Evolutionary conservation across 2,797 vertebrate genomes (phyloP), one percentile per base, ranked within the genome.

Genomic region (Acanthopagrus latus): DNA sequence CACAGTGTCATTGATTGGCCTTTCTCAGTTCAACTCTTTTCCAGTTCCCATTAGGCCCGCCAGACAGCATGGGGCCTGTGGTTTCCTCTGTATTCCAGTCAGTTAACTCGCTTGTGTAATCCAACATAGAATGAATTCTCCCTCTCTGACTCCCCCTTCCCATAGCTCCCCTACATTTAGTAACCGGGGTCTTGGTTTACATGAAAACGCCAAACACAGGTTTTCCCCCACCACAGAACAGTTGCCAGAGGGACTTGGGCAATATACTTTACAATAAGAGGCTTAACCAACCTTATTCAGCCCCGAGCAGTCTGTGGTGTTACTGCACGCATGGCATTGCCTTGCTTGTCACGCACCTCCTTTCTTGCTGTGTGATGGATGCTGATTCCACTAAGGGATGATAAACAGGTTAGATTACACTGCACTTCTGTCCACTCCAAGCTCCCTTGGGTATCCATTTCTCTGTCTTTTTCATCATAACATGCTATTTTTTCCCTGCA

Each of bases 41-140:
- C 89, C 86, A 87, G 77, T 79, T 87, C 60, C 71, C 81, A 85
- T 91, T 87, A 88, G 83, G 70, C 75, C 38, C 47, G n/a, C 71
- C 68, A 95, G 93, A 95, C 93, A 90, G 82, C 73, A 74, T 81
- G 93, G 92, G 92, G 94, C 94, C 93, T 93, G 92, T 91, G 95
- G 94, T 94, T 95, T 92, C 78, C 83, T 71, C 77, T 79, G 69
- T 62, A 43, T 85, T 78, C 71, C 81, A 82, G 66, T 87, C 74
- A 76, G 57, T 51, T 71, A 65, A 81, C 82, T 83, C 43, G 11
- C 65, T 80, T 85, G 72, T 88, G 76, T 84, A 87, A 88, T 66
- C 60, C 55, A 68, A 74, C 75, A 81, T 85, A 70, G 70, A 56
- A 86, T 81, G 54, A 81, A 88, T 69, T 74, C 44, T 64, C 50